Conservation (phyloP, 2,888 invertebrate genomes). For the Poecilobothrus nobilitatus region DNA sequence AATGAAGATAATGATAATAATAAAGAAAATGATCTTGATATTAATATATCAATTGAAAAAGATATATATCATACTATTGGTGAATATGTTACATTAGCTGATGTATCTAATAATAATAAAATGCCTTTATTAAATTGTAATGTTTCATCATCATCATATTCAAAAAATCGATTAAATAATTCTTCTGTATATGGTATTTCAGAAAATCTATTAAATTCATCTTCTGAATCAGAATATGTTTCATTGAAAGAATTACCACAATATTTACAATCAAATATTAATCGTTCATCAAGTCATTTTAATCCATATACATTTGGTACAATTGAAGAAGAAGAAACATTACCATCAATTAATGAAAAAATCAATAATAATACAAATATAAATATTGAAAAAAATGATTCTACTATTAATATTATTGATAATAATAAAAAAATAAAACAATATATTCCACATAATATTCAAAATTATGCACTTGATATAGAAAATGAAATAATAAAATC, state of each 20-base stretch:
- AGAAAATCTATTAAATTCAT: constrained; percentile 40
- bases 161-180: constrained; percentile 34
- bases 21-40: constrained; percentile 4
- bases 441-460: no score
- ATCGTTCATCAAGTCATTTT: constrained; percentile 20
- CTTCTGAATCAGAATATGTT: constrained; percentile 62
- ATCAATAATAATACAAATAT: constrained; percentile 7
- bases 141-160: neutral
- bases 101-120: constrained; percentile 70
- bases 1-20: neutral
- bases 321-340: constrained; percentile 22
- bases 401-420: neutral
- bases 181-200: constrained; percentile 54
- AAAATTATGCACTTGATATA: neutral
- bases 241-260: constrained; percentile 70
- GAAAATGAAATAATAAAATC: constrained; percentile 24
- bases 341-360: constrained; percentile 21
- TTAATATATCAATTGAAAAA: constrained; percentile 28
- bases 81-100: constrained; percentile 79
- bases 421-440: constrained; percentile 13
- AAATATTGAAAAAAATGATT: neutral
- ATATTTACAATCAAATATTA: constrained; percentile 33
- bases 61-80: constrained; percentile 47
- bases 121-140: neutral
- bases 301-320: constrained; percentile 24